Evolutionary conservation across 1,140 invertebrate genomes (phyloP).

Genomic region (Thrips palmi): DNA sequence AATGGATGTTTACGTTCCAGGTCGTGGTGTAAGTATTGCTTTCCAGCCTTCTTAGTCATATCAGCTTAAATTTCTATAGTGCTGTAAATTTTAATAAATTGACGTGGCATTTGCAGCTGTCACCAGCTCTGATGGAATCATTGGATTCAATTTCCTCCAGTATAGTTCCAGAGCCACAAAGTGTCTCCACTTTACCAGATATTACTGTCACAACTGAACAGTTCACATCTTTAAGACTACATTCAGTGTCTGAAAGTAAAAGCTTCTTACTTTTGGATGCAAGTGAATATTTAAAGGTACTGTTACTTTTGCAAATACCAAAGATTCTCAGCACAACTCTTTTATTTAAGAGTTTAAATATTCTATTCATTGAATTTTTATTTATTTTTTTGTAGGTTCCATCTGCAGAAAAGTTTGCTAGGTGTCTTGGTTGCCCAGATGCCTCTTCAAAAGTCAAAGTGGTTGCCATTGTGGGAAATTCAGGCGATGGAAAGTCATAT

Average conservation of each 20-base stretch:
- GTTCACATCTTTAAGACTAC: slow-evolving; percentile 18
- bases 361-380: slow-evolving; percentile 2
- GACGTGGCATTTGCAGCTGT: too few species aligned
- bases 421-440: slow-evolving; percentile 26
- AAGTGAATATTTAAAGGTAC: slow-evolving; percentile 26
- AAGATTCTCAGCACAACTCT: neutral
- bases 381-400: slow-evolving; percentile 24
- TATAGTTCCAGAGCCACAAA: slow-evolving; percentile 4
- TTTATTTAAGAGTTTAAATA: neutral
- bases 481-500: slow-evolving; percentile 70
- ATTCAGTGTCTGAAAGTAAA: slow-evolving; percentile 12
- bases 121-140: slow-evolving; percentile 19
- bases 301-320: slow-evolving; percentile 2
- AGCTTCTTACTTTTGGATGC: slow-evolving; percentile 36
- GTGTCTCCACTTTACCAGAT: slow-evolving; percentile 14
- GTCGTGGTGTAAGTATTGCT: too few species aligned
- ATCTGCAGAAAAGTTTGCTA: slow-evolving; percentile 29
- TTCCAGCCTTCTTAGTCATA: too few species aligned
- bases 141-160: slow-evolving; percentile 14
- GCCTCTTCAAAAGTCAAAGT: slow-evolving; percentile 47
- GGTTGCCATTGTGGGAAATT: slow-evolving; percentile 74
- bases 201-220: slow-evolving; percentile 18
- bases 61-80: too few species aligned
- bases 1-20: too few species aligned
- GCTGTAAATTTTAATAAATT: too few species aligned